A percentile compares a stretch with the other conserved stretches of the same genome.
These are phyloP conservation scores for Otolemur garnettii DNA, from an alignment of 2,113 vertebrate species.

Conservation along the genomic window DNA sequence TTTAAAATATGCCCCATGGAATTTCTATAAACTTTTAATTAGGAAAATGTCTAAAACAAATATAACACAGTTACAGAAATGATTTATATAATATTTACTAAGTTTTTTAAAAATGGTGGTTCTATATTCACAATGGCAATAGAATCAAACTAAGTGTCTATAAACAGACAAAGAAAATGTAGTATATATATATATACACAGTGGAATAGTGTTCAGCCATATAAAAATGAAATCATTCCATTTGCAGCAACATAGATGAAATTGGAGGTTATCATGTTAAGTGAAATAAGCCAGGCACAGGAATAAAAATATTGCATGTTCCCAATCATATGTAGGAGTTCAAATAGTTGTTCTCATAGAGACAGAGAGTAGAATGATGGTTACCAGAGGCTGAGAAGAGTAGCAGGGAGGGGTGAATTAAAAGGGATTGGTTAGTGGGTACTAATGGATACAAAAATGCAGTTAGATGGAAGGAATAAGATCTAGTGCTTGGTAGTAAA, in stretches of 20 bases:
- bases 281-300: neutral
- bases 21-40: neutral
- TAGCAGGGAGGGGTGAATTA: no score
- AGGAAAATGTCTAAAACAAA: neutral
- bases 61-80: neutral
- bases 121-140: neutral
- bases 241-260: neutral
- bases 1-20: constrained; percentile 4
- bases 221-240: neutral
- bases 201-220: neutral
- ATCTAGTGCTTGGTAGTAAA: neutral
- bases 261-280: neutral
- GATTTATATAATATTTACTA: neutral
- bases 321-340: neutral
- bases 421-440: neutral
- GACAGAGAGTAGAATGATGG: neutral
- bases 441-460: neutral
- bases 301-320: neutral
- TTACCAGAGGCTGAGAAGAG: neutral
- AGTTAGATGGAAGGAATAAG: neutral
- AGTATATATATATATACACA: neutral
- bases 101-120: constrained; percentile 27
- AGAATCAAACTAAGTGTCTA: neutral
- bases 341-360: neutral
- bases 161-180: neutral